Evolutionary conservation across 2,113 vertebrate species (phyloP).

Genomic region (Asarcornis scutulata): DNA sequence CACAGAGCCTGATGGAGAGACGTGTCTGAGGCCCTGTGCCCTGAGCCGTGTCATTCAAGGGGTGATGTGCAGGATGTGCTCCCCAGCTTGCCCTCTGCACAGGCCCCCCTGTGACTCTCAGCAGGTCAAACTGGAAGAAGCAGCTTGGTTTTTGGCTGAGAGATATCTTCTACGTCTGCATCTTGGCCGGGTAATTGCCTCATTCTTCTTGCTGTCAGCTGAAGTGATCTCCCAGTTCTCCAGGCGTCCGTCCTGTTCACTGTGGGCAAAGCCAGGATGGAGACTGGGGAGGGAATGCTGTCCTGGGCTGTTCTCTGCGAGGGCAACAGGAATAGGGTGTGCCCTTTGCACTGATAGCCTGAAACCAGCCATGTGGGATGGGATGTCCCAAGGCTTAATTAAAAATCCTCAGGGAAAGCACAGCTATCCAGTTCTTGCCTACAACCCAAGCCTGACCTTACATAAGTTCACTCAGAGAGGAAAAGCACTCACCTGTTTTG

Average conservation of each 20-base stretch:
- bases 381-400: background rate
- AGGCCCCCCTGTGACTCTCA: background rate
- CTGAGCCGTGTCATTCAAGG: background rate
- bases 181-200: background rate
- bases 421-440: background rate
- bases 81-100: background rate
- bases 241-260: background rate
- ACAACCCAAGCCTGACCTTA: background rate
- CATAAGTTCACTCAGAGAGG: background rate
- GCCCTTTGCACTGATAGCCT: background rate
- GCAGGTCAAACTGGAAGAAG: background rate
- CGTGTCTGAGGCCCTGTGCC: too few relatives aligned
- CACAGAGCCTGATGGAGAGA: background rate
- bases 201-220: background rate
- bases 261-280: background rate
- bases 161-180: background rate
- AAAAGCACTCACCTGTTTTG: background rate
- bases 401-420: background rate
- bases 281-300: background rate
- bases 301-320: background rate
- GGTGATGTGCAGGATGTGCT: background rate
- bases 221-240: background rate
- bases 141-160: background rate
- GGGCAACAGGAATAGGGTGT: too few relatives aligned
- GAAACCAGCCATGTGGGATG: background rate